These are phyloP conservation scores for Hydroisotoma schaefferi DNA, from an alignment of 2,888 invertebrate genomes.

Conservation along the genomic window DNA sequence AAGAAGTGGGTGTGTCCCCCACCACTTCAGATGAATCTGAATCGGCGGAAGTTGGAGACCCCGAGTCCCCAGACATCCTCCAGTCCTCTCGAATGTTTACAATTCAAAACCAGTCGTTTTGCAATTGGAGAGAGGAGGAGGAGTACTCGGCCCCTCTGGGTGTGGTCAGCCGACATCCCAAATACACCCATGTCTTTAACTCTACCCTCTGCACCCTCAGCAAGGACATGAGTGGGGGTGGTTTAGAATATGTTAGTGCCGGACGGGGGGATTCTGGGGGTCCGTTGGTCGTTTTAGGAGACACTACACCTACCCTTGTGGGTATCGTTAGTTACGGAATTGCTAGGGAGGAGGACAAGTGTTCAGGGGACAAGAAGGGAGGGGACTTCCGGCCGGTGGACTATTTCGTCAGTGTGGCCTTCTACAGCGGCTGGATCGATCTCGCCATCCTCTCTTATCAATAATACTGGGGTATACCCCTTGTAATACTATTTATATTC, in stretches of 20 bases:
- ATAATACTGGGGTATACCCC: too few species aligned
- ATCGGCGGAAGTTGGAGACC: not conserved
- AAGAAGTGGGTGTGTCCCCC: not conserved
- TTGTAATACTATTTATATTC: too few species aligned
- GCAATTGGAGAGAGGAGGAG: constrained; percentile 21
- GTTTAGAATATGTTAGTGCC: constrained; percentile 16
- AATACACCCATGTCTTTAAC: constrained; percentile 36
- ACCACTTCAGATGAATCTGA: too few species aligned
- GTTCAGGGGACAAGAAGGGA: not conserved
- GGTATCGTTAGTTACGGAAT: constrained; percentile 44
- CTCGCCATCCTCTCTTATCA: constrained; percentile 19
- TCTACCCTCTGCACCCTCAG: constrained; percentile 41
- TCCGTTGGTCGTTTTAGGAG: constrained; percentile 24
- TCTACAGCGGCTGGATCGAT: constrained; percentile 42
- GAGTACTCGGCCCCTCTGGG: constrained; percentile 19
- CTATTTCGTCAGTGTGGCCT: constrained; percentile 39
- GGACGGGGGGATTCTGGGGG: constrained; percentile 44
- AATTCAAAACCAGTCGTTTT: constrained; percentile 36
- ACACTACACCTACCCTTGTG: constrained; percentile 19
- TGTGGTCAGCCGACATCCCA: constrained; percentile 26
- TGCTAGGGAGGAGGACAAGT: constrained; percentile 14
- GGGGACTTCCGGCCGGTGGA: constrained; percentile 18
- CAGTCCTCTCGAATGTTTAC: constrained; percentile 28
- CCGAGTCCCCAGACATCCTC: constrained; percentile 21
- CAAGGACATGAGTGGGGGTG: constrained; percentile 12